Evolutionary conservation across 2,888 invertebrate genomes (phyloP).

Genomic region (Microctonus aethiopoides): DNA sequence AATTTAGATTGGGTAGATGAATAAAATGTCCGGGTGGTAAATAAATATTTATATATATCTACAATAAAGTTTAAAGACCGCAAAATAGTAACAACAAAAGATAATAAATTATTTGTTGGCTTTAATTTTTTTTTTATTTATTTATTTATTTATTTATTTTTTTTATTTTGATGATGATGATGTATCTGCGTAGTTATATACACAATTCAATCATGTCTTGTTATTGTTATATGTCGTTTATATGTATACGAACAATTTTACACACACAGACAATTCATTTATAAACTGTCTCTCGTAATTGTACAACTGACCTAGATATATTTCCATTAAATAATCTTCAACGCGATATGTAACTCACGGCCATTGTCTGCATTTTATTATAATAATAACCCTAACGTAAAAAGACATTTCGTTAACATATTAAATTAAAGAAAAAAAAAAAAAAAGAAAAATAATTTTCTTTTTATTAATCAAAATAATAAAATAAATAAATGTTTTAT

Average conservation of each 20-base stretch:
- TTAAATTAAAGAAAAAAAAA: background rate
- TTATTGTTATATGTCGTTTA: background rate
- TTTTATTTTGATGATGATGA: too few species aligned
- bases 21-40: background rate
- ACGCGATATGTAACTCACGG: conserved; percentile 34
- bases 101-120: conserved; percentile 34
- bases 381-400: background rate
- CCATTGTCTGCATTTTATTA: conserved; percentile 4
- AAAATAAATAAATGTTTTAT: too few species aligned
- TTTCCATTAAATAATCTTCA: conserved; percentile 44
- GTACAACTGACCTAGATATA: conserved; percentile 49
- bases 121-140: conserved; percentile 23
- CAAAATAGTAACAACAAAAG: conserved; percentile 20
- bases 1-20: background rate
- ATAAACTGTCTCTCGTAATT: conserved; percentile 28
- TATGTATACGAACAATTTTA: background rate
- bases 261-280: conserved; percentile 21
- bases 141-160: too few species aligned
- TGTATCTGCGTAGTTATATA: background rate
- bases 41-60: too few species aligned
- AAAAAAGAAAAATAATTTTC: background rate
- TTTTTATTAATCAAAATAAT: too few species aligned
- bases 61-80: conserved; percentile 44
- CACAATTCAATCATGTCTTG: conserved; percentile 23
- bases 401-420: too few species aligned